Percentiles rank a stretch among this genome's conserved stretches.
These are phyloP conservation scores for Coptodon bakossiorum DNA, from an alignment of 2,113 vertebrate species.

Conservation along the genomic window DNA sequence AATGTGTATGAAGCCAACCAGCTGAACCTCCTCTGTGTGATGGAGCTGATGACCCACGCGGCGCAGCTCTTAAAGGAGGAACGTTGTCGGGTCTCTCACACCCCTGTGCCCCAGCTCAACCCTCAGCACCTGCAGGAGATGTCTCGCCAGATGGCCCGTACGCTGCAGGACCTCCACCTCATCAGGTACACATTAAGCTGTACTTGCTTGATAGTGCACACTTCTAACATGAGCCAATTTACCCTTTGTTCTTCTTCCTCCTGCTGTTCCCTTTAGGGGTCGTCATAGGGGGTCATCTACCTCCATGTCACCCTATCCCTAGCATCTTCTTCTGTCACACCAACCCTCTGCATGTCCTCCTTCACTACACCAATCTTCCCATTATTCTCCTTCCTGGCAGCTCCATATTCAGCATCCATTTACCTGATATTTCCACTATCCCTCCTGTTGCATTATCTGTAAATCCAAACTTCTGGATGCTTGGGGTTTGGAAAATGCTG, in stretches of 20 bases:
- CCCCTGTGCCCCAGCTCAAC: slow-evolving; percentile 30
- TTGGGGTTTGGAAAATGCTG: not conserved
- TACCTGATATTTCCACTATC: not conserved
- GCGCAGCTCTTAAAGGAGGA: slow-evolving; percentile 72
- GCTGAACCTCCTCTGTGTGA: slow-evolving; percentile 76
- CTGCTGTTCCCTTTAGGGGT: not conserved
- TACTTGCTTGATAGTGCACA: not conserved
- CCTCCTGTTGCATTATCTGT: not conserved
- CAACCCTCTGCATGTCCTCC: not conserved
- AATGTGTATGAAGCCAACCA: slow-evolving; percentile 79
- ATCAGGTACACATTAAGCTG: slow-evolving; percentile 61
- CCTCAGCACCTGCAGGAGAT: slow-evolving; percentile 54
- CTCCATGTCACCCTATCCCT: not conserved
- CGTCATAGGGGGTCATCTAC: not conserved
- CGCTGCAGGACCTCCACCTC: slow-evolving; percentile 50
- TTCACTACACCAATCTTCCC: fast-evolving
- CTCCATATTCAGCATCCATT: not conserved
- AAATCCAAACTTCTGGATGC: not conserved
- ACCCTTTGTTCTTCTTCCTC: not conserved
- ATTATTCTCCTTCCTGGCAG: not conserved
- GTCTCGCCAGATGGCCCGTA: slow-evolving; percentile 28
- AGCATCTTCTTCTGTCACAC: not conserved
- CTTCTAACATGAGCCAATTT: not conserved
- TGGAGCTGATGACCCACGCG: slow-evolving; percentile 80
- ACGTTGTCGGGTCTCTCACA: not conserved